Evolutionary conservation across 1,140 invertebrate genomes (phyloP).

Genomic region (Pissodes strobi): DNA sequence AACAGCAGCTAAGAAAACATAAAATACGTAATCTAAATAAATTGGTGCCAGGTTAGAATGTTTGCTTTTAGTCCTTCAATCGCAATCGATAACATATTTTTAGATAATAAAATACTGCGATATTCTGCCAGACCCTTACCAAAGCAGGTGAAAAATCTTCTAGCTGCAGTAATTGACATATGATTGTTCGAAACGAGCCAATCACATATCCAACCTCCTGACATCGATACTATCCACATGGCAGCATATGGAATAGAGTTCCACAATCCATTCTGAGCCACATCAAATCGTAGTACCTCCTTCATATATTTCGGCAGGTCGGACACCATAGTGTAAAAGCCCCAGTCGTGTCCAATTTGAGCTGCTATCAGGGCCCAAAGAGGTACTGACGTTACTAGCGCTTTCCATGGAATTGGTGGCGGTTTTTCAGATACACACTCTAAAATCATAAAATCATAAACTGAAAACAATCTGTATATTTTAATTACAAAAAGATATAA

Average conservation of each 20-base stretch:
- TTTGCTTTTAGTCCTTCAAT: too few relatives aligned
- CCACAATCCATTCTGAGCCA: conserved; percentile 70
- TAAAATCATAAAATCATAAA: conserved; percentile 3
- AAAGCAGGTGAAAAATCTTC: conserved; percentile 75
- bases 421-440: neutral
- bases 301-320: conserved; percentile 93
- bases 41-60: too few relatives aligned
- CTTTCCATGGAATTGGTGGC: conserved; percentile 64
- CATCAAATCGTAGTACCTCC: conserved; percentile 82
- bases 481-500: neutral
- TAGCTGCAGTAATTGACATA: conserved; percentile 64
- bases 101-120: neutral
- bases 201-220: conserved; percentile 70
- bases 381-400: conserved; percentile 74
- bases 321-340: conserved; percentile 91
- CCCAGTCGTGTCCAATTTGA: conserved; percentile 88
- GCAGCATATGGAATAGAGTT: conserved; percentile 71
- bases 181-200: conserved; percentile 64
- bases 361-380: conserved; percentile 76
- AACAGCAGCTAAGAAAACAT: conserved; percentile 70
- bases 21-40: too few relatives aligned
- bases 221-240: conserved; percentile 74
- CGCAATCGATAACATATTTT: neutral
- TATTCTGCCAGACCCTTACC: conserved; percentile 54
- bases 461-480: conserved; percentile 2